Conservation (phyloP, 2,113 vertebrate species). For the Petromus typicus region DNA sequence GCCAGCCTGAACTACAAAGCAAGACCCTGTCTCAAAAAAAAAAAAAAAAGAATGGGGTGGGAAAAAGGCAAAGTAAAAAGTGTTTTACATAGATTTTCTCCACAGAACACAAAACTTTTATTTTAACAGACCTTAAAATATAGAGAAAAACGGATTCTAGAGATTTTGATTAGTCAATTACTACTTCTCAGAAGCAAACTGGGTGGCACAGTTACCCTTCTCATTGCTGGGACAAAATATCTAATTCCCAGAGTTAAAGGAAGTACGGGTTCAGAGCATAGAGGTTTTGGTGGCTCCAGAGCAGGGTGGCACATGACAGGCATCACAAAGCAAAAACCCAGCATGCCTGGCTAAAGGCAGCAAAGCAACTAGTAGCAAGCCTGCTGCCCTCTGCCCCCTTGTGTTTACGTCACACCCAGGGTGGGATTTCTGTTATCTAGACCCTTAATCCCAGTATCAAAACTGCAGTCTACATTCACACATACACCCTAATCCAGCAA, state of each 20-base stretch:
- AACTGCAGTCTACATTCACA: neutral
- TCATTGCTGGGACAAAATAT: neutral
- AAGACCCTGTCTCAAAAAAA: too few relatives aligned
- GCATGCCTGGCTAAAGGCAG: neutral
- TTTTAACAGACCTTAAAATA: neutral
- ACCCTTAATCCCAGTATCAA: neutral
- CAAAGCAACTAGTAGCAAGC: neutral
- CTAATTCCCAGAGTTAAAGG: too few relatives aligned
- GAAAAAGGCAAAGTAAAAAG: neutral
- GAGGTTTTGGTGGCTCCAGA: neutral
- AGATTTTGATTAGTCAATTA: neutral
- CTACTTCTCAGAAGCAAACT: neutral
- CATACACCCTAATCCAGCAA: neutral
- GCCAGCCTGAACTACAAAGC: too few relatives aligned
- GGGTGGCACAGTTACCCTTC: neutral
- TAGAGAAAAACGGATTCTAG: neutral
- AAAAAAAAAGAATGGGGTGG: neutral
- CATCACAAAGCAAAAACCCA: neutral
- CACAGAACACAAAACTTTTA: neutral
- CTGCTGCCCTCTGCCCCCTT: neutral
- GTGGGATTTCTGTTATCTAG: neutral
- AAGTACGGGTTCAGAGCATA: neutral
- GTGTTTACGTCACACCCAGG: neutral
- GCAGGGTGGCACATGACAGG: neutral
- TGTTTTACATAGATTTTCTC: neutral